These are phyloP conservation scores for Oncorhynchus tshawytscha DNA, from an alignment of 2,113 vertebrate species.

Conservation along the genomic window DNA sequence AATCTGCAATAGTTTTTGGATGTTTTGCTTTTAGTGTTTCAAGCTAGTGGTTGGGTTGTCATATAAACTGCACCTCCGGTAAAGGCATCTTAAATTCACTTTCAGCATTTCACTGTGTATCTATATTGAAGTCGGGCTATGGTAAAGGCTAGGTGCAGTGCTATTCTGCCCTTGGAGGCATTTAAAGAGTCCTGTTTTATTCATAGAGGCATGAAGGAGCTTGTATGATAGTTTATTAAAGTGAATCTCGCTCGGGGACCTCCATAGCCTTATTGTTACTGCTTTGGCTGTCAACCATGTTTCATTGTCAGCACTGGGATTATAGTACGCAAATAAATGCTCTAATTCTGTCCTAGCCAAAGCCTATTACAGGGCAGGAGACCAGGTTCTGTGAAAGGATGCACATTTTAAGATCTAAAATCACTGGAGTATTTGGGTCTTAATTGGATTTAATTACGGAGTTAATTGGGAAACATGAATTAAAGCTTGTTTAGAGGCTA, in stretches of 20 bases:
- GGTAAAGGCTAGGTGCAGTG: background rate
- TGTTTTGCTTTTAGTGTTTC: background rate
- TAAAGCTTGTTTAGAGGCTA: conserved; percentile 52
- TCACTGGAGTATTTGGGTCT: conserved; percentile 52
- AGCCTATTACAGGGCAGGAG: conserved; percentile 47
- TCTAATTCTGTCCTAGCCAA: conserved; percentile 48
- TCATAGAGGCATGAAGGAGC: conserved; percentile 5
- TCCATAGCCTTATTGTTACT: background rate
- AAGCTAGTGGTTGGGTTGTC: background rate
- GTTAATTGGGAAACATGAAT: conserved; percentile 55
- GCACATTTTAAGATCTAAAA: conserved; percentile 56
- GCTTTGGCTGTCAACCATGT: conserved; percentile 8
- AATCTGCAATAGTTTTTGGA: background rate
- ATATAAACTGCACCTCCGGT: background rate
- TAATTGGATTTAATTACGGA: conserved; percentile 66
- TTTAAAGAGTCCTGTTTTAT: background rate
- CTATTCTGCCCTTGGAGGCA: background rate
- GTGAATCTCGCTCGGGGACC: background rate
- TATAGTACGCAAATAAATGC: conserved; percentile 50
- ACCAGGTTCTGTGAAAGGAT: conserved; percentile 49
- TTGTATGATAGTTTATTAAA: background rate
- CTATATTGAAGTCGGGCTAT: background rate
- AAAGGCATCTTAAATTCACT: background rate
- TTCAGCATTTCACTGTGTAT: background rate
- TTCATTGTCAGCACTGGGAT: conserved; percentile 28